A percentile compares a stretch with the other conserved stretches of the same genome.
phyloP scores from a whole-genome alignment of 1,140 invertebrate species.

The Fragariocoptes setiger region DNA sequence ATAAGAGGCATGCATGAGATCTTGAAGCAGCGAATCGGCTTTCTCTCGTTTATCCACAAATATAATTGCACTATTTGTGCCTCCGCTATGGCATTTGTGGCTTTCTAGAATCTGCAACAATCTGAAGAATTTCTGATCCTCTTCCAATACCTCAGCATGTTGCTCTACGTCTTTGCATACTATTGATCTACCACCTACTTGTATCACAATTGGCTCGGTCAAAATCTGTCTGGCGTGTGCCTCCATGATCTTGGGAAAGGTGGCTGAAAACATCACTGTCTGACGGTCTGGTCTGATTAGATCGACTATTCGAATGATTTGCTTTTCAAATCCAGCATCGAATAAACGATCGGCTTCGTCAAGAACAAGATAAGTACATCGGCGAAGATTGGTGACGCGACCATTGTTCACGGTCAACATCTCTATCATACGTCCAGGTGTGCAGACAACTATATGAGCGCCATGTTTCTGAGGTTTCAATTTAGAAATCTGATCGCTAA shows the following conservation, averaged over 20 bases:
- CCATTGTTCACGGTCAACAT: slow-evolving; percentile 94
- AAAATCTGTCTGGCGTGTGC: slow-evolving; percentile 72
- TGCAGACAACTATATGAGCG: slow-evolving; percentile 94
- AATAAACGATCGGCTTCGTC: slow-evolving; percentile 99
- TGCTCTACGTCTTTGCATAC: slow-evolving; percentile 97
- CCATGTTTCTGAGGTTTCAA: slow-evolving; percentile 87
- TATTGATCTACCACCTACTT: slow-evolving; percentile 80
- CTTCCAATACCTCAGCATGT: slow-evolving; percentile 55
- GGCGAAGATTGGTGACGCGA: slow-evolving; percentile 71
- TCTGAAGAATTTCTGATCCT: slow-evolving; percentile 93
- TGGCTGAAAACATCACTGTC: slow-evolving; percentile 94
- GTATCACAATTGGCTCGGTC: slow-evolving; percentile 82
- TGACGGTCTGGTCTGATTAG: slow-evolving; percentile 85
- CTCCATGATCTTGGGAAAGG: slow-evolving; percentile 96
- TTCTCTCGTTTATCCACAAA: slow-evolving; percentile 99
- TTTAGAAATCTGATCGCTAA: slow-evolving; percentile 75
- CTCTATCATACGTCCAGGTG: slow-evolving; percentile 96
- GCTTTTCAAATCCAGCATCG: slow-evolving; percentile 98
- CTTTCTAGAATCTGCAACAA: slow-evolving; percentile 63
- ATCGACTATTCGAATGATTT: slow-evolving; percentile 89
- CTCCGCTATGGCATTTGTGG: slow-evolving; percentile 16
- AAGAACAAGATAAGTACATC: slow-evolving; percentile 84
- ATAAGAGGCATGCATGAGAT: slow-evolving; percentile 85
- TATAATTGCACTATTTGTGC: slow-evolving; percentile 67
- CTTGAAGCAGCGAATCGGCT: slow-evolving; percentile 67